Evolutionary conservation across 2,113 vertebrate species (phyloP).

Genomic region (Aptenodytes forsteri): DNA sequence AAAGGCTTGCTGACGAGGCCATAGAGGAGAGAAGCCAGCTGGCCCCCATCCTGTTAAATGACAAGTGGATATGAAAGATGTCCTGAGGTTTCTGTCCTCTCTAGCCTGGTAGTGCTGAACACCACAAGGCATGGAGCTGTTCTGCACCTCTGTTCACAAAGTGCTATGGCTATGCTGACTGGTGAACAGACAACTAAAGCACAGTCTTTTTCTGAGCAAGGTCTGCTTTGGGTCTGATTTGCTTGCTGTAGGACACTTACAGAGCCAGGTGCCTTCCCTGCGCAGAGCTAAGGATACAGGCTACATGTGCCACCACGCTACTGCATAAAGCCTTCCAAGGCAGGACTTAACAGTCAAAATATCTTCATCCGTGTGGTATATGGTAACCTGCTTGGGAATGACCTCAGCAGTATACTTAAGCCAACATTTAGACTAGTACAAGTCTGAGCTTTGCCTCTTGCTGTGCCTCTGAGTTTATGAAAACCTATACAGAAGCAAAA

Average conservation of each 20-base stretch:
- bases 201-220: background rate
- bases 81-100: background rate
- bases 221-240: background rate
- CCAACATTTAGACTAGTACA: background rate
- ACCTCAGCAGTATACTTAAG: background rate
- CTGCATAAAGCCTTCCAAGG: background rate
- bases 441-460: background rate
- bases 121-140: background rate
- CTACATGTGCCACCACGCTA: background rate
- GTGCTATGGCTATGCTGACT: background rate
- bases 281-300: background rate
- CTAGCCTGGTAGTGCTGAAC: background rate
- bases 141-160: background rate
- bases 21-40: background rate
- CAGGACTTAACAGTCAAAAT: background rate
- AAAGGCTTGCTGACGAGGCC: background rate
- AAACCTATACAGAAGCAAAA: background rate
- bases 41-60: background rate
- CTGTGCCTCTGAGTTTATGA: background rate
- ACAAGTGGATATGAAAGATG: background rate
- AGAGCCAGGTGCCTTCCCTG: background rate
- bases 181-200: background rate
- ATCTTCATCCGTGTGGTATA: background rate
- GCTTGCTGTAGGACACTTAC: background rate
- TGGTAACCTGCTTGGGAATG: background rate